Conservation (phyloP, 1,140 invertebrate species). For the Chironomus tepperi region DNA sequence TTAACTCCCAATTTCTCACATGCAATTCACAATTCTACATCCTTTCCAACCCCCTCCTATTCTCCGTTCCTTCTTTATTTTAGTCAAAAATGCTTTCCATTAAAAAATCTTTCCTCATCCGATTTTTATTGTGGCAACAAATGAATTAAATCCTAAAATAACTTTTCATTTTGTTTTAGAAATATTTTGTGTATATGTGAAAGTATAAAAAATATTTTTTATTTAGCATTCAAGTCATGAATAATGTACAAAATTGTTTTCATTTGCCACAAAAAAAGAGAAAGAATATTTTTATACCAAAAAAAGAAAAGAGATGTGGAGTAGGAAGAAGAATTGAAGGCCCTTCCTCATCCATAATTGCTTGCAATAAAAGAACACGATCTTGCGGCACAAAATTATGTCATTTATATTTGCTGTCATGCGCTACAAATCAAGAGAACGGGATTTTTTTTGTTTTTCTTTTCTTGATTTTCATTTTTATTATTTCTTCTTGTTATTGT, state of each 20-base stretch:
- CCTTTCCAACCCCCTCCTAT: too few species aligned
- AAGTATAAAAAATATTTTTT: background rate
- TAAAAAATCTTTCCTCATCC: too few species aligned
- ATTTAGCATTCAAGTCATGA: background rate
- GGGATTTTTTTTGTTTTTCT: background rate
- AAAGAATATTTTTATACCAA: background rate
- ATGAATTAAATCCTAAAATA: too few species aligned
- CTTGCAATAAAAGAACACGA: slow-evolving; percentile 12
- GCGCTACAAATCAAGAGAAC: background rate
- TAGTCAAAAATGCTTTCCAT: too few species aligned
- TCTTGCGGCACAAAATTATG: slow-evolving; percentile 6
- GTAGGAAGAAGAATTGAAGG: background rate
- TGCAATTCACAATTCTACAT: too few species aligned
- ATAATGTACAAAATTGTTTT: slow-evolving; percentile 14
- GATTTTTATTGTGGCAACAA: too few species aligned
- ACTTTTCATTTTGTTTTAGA: too few species aligned
- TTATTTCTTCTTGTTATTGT: background rate
- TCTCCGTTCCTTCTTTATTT: too few species aligned
- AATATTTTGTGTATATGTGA: too few species aligned
- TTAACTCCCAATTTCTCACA: too few species aligned
- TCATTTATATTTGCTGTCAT: slow-evolving; percentile 8
- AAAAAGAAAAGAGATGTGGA: too few species aligned
- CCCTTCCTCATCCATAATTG: slow-evolving; percentile 3
- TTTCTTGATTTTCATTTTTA: background rate
- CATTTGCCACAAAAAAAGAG: background rate